Conservation (phyloP, 2,113 vertebrate genomes). For the Passer montanus region DNA sequence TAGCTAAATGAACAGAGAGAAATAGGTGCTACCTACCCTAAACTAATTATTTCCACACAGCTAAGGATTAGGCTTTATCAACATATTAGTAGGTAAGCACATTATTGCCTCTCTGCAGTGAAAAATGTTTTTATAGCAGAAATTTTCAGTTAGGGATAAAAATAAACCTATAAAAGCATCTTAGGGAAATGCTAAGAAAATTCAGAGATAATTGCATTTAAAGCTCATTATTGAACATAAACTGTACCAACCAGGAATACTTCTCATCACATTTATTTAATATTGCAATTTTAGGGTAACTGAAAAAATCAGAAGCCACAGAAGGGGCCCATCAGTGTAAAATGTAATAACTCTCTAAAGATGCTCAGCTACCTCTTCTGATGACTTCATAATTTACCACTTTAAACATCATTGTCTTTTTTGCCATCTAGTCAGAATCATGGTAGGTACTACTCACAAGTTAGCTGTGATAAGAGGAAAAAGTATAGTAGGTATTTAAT, state of each 20-base stretch:
- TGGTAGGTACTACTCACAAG: not conserved
- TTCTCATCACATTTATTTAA: constrained; percentile 46
- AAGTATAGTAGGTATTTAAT: not conserved
- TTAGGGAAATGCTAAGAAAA: constrained; percentile 4
- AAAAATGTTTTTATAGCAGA: constrained; percentile 2
- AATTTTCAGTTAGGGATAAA: constrained; percentile 11
- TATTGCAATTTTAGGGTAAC: constrained; percentile 17
- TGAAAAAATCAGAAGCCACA: constrained; percentile 4
- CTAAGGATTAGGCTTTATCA: not conserved
- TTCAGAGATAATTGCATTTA: constrained; percentile 32
- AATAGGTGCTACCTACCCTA: not conserved
- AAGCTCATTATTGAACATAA: constrained; percentile 32
- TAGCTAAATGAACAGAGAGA: not conserved
- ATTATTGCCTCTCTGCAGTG: not conserved
- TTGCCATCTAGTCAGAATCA: not conserved
- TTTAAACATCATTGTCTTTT: not conserved
- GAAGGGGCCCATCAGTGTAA: constrained; percentile 1
- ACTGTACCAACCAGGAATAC: constrained; percentile 45
- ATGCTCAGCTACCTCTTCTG: not conserved
- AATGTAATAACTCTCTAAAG: constrained; percentile 1
- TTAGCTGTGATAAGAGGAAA: not conserved
- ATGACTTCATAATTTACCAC: not conserved
- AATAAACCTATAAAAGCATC: constrained; percentile 18
- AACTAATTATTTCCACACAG: not conserved
- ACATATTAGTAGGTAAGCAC: not conserved